phyloP scores from a whole-genome alignment of 2,797 vertebrate genomes.

The Arremon aurantiirostris region DNA sequence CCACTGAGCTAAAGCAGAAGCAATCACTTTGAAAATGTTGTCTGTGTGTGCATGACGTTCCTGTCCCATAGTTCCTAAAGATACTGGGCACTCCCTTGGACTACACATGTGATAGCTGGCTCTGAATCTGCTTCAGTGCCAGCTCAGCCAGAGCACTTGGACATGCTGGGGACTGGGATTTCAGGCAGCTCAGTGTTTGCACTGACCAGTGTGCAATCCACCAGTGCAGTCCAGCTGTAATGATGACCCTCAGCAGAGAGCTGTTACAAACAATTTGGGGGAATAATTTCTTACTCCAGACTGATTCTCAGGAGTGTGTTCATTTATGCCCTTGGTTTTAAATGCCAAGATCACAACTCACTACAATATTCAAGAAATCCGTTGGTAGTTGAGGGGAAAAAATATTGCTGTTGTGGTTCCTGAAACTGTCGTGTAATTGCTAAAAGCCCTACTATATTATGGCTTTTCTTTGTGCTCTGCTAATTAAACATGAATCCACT shows the following conservation, averaged over 20 bases:
- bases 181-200: not conserved
- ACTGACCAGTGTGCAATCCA: not conserved
- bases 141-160: not conserved
- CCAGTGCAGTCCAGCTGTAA: not conserved
- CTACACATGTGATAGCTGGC: fast-evolving
- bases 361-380: not conserved
- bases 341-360: not conserved
- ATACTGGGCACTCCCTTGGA: not conserved
- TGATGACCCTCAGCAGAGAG: not conserved
- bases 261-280: not conserved
- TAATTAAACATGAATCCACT: constrained; percentile 46
- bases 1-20: not conserved
- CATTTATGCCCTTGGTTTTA: not conserved
- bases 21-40: not conserved
- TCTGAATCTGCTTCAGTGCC: not conserved
- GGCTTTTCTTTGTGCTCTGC: constrained; percentile 18
- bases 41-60: not conserved
- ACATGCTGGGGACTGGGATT: not conserved
- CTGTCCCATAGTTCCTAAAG: fast-evolving
- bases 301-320: not conserved
- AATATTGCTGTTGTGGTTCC: not conserved
- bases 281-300: not conserved
- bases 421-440: not conserved
- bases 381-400: not conserved
- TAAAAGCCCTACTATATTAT: not conserved